phyloP scores from a whole-genome alignment of 2,797 vertebrate genomes.

The Selene dorsalis region DNA sequence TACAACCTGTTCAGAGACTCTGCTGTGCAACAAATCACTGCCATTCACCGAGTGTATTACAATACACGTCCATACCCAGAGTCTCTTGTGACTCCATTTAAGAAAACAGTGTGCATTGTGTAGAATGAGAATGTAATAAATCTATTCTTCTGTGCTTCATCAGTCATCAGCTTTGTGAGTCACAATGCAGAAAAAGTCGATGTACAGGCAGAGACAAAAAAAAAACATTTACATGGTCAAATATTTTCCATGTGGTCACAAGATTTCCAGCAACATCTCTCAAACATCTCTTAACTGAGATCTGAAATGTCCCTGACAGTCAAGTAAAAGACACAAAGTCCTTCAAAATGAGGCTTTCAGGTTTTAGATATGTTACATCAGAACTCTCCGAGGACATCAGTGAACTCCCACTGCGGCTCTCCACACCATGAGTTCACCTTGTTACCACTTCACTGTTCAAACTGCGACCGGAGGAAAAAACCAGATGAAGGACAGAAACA shows the following conservation, averaged over 20 bases:
- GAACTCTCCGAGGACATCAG: slow-evolving; percentile 22
- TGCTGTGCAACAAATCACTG: not conserved
- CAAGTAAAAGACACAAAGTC: slow-evolving; percentile 30
- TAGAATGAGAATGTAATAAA: not conserved
- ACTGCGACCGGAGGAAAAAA: slow-evolving; percentile 16
- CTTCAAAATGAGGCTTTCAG: slow-evolving; percentile 16
- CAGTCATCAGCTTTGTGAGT: slow-evolving; percentile 28
- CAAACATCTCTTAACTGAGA: slow-evolving; percentile 42
- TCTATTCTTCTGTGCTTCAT: not conserved
- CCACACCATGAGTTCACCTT: slow-evolving; percentile 31
- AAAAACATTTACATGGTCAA: slow-evolving; percentile 42
- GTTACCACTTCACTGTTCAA: slow-evolving; percentile 10
- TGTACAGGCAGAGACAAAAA: slow-evolving; percentile 18
- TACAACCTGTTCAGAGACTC: slow-evolving; percentile 6
- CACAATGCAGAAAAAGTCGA: slow-evolving; percentile 24
- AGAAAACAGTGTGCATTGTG: not conserved
- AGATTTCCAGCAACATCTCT: slow-evolving; percentile 24
- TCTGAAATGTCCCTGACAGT: slow-evolving; percentile 47
- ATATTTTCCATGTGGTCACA: slow-evolving; percentile 27
- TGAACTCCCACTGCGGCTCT: slow-evolving; percentile 32
- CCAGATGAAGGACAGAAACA: slow-evolving; percentile 17
- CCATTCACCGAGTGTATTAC: not conserved
- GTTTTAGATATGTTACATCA: slow-evolving; percentile 19
- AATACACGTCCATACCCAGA: not conserved
- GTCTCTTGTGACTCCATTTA: not conserved